phyloP scores from a whole-genome alignment of 1,140 invertebrate genomes.

The Anastatus disparis region DNA sequence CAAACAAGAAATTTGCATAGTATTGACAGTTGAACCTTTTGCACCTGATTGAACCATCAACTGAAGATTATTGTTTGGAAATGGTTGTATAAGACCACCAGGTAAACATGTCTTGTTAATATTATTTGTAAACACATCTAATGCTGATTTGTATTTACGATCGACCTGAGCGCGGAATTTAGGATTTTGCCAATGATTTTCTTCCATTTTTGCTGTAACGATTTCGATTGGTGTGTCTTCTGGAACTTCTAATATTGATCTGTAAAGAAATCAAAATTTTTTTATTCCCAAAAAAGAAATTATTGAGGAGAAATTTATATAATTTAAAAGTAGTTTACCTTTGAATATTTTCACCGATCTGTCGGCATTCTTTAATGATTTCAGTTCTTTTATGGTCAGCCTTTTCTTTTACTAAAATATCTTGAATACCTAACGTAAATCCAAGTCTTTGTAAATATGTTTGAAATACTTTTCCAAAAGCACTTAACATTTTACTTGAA shows the following conservation, averaged over 20 bases:
- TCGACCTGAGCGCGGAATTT: slow-evolving; percentile 85
- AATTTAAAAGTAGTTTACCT: slow-evolving; percentile 54
- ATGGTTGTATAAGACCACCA: slow-evolving; percentile 83
- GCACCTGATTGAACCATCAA: slow-evolving; percentile 98
- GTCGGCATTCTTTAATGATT: slow-evolving; percentile 75
- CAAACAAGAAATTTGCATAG: slow-evolving; percentile 96
- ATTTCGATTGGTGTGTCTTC: slow-evolving; percentile 67
- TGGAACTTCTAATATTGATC: slow-evolving; percentile 77
- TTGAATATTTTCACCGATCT: slow-evolving; percentile 72
- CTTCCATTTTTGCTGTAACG: slow-evolving; percentile 76
- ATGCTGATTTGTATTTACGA: slow-evolving; percentile 83
- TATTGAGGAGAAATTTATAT: background rate
- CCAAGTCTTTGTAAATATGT: slow-evolving; percentile 89
- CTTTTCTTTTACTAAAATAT: slow-evolving; percentile 85
- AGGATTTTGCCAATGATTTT: slow-evolving; percentile 78
- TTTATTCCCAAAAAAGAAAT: background rate
- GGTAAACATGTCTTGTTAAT: slow-evolving; percentile 90
- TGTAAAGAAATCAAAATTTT: slow-evolving; percentile 58
- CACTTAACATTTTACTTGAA: slow-evolving; percentile 84
- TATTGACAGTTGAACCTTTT: slow-evolving; percentile 96
- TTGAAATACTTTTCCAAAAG: slow-evolving; percentile 93
- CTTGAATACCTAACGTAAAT: slow-evolving; percentile 94
- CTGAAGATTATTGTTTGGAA: slow-evolving; percentile 96
- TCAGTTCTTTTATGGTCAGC: slow-evolving; percentile 79
- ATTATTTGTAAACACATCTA: slow-evolving; percentile 88